Evolutionary conservation across 2,797 vertebrate species (phyloP), one percentile per base, ranked within the genome.

Genomic region (Zalophus californianus): DNA sequence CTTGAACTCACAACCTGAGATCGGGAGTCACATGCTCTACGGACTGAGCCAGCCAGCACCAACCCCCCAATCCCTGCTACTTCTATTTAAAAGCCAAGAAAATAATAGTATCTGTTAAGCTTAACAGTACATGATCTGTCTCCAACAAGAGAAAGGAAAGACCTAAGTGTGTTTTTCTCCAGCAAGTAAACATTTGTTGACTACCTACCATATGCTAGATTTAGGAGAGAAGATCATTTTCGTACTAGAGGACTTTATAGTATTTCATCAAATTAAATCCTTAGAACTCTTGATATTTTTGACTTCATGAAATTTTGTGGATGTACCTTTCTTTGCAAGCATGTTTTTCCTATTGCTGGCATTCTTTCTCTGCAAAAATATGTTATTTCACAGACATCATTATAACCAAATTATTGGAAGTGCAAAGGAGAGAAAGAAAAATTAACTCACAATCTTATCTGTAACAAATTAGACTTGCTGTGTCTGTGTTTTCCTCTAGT

Each of bases 331-430:
- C 56, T 88, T 91, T 93, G 50, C 27, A 77, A 54, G 54, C n/a
- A 72, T 72, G n/a, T 82, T 52, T 95, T 95, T 95, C 3, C 38
- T 68, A 14, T 66, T 66, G 29, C 66, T 77, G 50, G 18, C 48
- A 58, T 72, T 90, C 12, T 87, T 92, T 79, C 84, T 90, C n/a
- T 86, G 41, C 89, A 92, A 86, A 96, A 94, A 29, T 87, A 9
- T 60, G 10, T 86, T 82, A 78, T 89, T 89, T 93, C 54, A 89
- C 25, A 91, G 80, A 25, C 2, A 60, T 20, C 13, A 7, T 60
- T 90, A 54, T 73, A 70, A 75, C 29, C 35, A 94, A 79, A 54
- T 89, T 64, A 82, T 54, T 68, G 5, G 32, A 93, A 92, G 15
- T 83, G 12, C 58, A 93, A 83, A 91, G n/a, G 75, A 72, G 66